These are phyloP conservation scores for Galaxias olidus DNA, from an alignment of 2,797 vertebrate species.

Conservation along the genomic window DNA sequence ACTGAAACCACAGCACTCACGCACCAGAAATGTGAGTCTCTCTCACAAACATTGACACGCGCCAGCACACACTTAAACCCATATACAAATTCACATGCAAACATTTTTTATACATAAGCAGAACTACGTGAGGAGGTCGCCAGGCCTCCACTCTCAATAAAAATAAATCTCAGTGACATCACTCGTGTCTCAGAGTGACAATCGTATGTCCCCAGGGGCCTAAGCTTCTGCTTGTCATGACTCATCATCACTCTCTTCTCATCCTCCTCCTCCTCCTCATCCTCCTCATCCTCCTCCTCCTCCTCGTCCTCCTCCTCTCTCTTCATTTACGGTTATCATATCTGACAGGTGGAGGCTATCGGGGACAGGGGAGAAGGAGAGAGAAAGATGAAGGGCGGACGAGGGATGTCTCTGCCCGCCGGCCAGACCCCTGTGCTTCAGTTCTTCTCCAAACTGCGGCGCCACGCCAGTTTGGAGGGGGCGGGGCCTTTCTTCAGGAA, in stretches of 20 bases:
- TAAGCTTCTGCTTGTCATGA: conserved; percentile 35
- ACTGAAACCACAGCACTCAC: conserved; percentile 70
- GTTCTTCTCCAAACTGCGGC: conserved; percentile 89
- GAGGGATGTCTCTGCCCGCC: conserved; percentile 33
- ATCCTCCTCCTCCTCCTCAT: conserved; percentile 41
- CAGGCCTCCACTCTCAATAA: no score
- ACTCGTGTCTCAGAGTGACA: conserved; percentile 39
- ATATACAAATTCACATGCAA: conserved; percentile 4
- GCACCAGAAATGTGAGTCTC: conserved; percentile 80
- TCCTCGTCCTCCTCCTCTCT: not conserved
- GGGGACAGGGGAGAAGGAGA: conserved; percentile 43
- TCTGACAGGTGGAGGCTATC: conserved; percentile 68
- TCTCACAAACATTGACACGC: not conserved
- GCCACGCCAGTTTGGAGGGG: conserved; percentile 92
- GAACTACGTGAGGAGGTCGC: no score
- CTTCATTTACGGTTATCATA: not conserved
- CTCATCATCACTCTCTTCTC: conserved; percentile 12
- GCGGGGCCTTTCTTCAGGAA: conserved; percentile 92
- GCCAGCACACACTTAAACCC: not conserved
- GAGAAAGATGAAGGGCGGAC: conserved; percentile 43
- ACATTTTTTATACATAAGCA: no score
- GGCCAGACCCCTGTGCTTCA: conserved; percentile 81
- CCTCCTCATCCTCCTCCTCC: not conserved
- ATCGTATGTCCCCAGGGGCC: conserved; percentile 28
- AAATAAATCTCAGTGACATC: conserved; percentile 38